Base-by-base conservation (phyloP, 2,113 vertebrate species). In the Etheostoma cragini region DNA sequence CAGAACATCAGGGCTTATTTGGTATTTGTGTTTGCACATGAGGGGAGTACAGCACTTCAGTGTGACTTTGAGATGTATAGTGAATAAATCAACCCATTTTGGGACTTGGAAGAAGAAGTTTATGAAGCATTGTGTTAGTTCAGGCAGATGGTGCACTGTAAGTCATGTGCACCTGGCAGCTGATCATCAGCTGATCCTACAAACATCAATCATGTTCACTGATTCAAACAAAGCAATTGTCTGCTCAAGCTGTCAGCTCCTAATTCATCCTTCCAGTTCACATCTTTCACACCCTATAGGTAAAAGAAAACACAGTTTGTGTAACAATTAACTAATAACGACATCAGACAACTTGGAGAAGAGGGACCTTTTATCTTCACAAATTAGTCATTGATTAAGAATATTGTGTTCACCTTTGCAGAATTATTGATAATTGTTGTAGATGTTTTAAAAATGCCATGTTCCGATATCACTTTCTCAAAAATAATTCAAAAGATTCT, bases 161-260 rank as follows among this genome's bases (percentile, higher is more conserved):
- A 82, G 68, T 87, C 83, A 90, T 87, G 87, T 91, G 88, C 54
- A 66, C 6, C 26, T 35, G 17, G 85, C 85, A 84, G 84, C 76
- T 78, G 83, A 81, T 81, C 33, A n/a, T 85, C 87, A 87, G 81
- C 78, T 85, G 84, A 87, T 69, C 81, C 65, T 78, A 69, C 53
- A 81, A 76, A 68, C 73, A 84, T 86, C 74, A 82, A 38, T 87
- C 73, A 79, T 22, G 0, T 76, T 73, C 64, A 71, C 52, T 46
- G 50, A 72, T 45, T 86, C 68, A 33, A 72, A 83, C 52, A 61
- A 54, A n/a, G 53, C 5, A 2, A 45, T 24, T 85, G 63, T 85
- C 38, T 49, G 53, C 11, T 76, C 45, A 67, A 47, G 77, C 61
- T 60, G 45, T 63, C 21, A 16, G 30, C 22, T 50, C 42, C 58